phyloP scores from a whole-genome alignment of 1,140 invertebrate species.

The Lasioglossum baleicum region DNA sequence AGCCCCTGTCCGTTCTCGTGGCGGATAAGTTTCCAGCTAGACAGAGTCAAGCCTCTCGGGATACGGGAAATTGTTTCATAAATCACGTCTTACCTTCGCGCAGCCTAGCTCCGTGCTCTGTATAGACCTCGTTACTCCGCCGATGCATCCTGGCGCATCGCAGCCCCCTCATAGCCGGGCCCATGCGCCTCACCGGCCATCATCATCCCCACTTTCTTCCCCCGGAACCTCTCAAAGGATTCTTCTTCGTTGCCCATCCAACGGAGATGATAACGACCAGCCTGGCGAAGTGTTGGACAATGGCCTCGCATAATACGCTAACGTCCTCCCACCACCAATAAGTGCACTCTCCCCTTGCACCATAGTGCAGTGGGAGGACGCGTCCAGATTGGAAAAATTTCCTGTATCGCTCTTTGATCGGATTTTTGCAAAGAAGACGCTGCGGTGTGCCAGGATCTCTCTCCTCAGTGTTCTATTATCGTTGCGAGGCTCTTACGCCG shows the following conservation, averaged over 20 bases:
- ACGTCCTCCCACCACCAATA: background rate
- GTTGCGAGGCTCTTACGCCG: background rate
- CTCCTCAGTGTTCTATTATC: background rate
- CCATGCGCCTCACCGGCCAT: background rate
- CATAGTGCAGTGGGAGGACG: background rate
- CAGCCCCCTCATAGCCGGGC: background rate
- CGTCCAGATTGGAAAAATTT: conserved; percentile 32
- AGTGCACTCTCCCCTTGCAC: background rate
- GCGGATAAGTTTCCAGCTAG: conserved; percentile 37
- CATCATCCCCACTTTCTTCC: conserved; percentile 15
- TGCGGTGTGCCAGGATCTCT: background rate
- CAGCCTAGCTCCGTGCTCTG: conserved; percentile 23
- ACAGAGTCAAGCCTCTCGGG: conserved; percentile 27
- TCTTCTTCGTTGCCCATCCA: conserved; percentile 31
- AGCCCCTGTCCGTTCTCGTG: background rate
- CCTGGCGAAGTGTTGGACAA: conserved; percentile 23
- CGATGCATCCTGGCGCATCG: conserved; percentile 16
- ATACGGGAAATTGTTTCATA: conserved; percentile 58
- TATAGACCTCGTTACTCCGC: conserved; percentile 47
- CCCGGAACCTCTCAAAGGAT: conserved; percentile 31
- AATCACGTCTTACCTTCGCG: conserved; percentile 48
- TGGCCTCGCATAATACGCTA: conserved; percentile 26
- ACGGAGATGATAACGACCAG: conserved; percentile 53
- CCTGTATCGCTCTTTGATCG: background rate
- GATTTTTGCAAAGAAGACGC: background rate